Percentiles rank a stretch among this genome's conserved stretches.
Evolutionary conservation across 37 sponge, comb jelly and placozoan genomes (phyloP).

Genomic region (Trichoplax adhaerens): DNA sequence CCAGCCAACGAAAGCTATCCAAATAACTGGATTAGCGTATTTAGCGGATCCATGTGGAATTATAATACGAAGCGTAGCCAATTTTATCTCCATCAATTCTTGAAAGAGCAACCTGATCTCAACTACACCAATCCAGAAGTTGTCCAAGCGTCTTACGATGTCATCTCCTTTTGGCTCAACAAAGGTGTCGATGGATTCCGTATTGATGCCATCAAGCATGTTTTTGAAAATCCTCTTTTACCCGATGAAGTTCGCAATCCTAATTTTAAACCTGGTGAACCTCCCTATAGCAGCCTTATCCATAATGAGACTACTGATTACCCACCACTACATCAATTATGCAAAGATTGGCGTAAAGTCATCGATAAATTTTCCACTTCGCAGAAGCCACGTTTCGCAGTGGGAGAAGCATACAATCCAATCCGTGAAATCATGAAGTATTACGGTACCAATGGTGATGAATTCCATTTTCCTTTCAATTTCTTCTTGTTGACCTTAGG

Average conservation of each 20-base stretch:
- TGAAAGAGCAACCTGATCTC: conserved; percentile 60
- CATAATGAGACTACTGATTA: conserved; percentile 46
- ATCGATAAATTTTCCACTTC: conserved; percentile 25
- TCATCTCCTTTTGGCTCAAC: conserved; percentile 64
- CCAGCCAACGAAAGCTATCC: conserved; percentile 19
- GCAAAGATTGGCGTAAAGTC: conserved; percentile 32
- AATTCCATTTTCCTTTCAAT: conserved; percentile 78
- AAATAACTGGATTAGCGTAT: conserved; percentile 74
- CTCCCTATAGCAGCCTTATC: conserved; percentile 17
- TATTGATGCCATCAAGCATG: conserved; percentile 57
- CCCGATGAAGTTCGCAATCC: conserved; percentile 30
- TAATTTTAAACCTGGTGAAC: neutral
- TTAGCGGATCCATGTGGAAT: conserved; percentile 67
- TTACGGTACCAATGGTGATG: conserved; percentile 31
- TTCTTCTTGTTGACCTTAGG: conserved; percentile 41
- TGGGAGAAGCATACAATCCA: conserved; percentile 53
- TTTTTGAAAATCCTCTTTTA: conserved; percentile 52
- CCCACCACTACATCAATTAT: conserved; percentile 42
- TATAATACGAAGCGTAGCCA: conserved; percentile 32
- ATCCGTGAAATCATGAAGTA: conserved; percentile 28
- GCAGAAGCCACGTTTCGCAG: conserved; percentile 14
- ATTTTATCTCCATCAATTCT: conserved; percentile 77
- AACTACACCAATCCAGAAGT: conserved; percentile 64
- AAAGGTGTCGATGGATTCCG: conserved; percentile 79
- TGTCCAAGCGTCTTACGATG: conserved; percentile 31